Conservation (phyloP, 1,140 invertebrate genomes). For the Drosophila arawakana region DNA sequence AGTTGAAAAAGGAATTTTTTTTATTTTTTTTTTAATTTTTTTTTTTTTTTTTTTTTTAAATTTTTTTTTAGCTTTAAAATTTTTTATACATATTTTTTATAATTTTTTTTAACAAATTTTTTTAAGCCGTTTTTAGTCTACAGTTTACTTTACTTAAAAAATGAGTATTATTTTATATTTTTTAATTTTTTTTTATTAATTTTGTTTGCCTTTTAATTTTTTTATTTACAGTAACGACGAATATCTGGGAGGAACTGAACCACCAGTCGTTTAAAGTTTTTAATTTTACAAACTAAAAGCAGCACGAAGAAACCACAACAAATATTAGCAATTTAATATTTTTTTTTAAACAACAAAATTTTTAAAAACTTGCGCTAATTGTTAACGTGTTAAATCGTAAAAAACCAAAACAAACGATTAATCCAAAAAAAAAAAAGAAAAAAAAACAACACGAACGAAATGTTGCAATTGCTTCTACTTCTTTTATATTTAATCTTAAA, state of each 20-base stretch:
- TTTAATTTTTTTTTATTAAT: slow-evolving; percentile 33
- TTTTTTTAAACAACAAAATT: slow-evolving; percentile 24
- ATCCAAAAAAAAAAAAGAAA: background rate
- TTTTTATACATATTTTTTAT: too few species aligned
- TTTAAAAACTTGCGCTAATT: slow-evolving; percentile 31
- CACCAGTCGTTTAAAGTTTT: slow-evolving; percentile 77
- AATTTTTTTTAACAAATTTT: too few species aligned
- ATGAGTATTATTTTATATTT: slow-evolving; percentile 6
- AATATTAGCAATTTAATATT: slow-evolving; percentile 63
- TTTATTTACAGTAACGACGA: slow-evolving; percentile 61
- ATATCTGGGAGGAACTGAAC: slow-evolving; percentile 68
- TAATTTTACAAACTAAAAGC: slow-evolving; percentile 13
- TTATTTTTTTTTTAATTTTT: too few species aligned
- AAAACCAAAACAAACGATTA: slow-evolving; percentile 18
- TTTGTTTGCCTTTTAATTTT: slow-evolving; percentile 23
- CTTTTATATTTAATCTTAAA: slow-evolving; percentile 58
- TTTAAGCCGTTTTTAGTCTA: too few species aligned
- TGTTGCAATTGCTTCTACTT: slow-evolving; percentile 31
- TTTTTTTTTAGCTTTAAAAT: too few species aligned
- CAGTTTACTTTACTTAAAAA: too few species aligned
- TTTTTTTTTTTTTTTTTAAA: too few species aligned
- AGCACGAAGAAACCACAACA: slow-evolving; percentile 29
- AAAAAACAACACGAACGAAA: slow-evolving; percentile 15
- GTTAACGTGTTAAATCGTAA: background rate
- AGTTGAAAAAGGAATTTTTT: too few species aligned